phyloP scores from a whole-genome alignment of 37 sponge, comb jelly and placozoan species.

The Halichondria panicea region DNA sequence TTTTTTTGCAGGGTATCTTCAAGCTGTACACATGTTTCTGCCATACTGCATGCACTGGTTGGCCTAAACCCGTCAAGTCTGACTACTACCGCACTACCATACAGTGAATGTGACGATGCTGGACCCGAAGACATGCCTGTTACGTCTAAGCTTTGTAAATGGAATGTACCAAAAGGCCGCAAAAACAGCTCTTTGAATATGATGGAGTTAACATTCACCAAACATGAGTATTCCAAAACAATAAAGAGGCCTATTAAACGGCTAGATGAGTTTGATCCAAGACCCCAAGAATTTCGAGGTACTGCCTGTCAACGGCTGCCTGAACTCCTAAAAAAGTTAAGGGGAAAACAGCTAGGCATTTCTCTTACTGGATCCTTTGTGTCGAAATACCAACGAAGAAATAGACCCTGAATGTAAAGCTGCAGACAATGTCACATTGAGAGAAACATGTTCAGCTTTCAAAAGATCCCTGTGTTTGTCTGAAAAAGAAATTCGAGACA shows the following conservation, averaged over 20 bases:
- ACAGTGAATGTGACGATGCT: no score
- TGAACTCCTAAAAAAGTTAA: slow-evolving; percentile 32
- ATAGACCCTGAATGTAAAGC: no score
- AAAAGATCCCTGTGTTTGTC: slow-evolving; percentile 19
- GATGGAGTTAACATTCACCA: slow-evolving; percentile 25
- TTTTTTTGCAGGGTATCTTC: slow-evolving; percentile 34
- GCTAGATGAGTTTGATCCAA: slow-evolving; percentile 57
- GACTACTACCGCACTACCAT: no score
- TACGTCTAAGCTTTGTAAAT: no score
- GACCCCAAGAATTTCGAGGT: slow-evolving; percentile 49
- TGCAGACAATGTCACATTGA: background rate
- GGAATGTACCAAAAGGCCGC: slow-evolving; percentile 20
- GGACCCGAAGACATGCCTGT: slow-evolving; percentile 20
- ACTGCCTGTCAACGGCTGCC: slow-evolving; percentile 11
- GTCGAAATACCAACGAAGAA: no score
- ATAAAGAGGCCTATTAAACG: slow-evolving; percentile 23
- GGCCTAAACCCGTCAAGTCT: background rate
- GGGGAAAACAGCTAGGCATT: slow-evolving; percentile 28
- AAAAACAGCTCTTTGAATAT: slow-evolving; percentile 39
- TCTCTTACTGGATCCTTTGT: no score
- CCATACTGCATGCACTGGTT: slow-evolving; percentile 49
- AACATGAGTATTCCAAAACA: slow-evolving; percentile 36
- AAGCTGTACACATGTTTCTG: slow-evolving; percentile 65
- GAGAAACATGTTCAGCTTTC: slow-evolving; percentile 30
- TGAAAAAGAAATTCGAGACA: slow-evolving; percentile 9